Percentiles rank a stretch among this genome's conserved stretches.
Conservation (phyloP, 1,140 invertebrate genomes). For the Drosophila ironensis region DNA sequence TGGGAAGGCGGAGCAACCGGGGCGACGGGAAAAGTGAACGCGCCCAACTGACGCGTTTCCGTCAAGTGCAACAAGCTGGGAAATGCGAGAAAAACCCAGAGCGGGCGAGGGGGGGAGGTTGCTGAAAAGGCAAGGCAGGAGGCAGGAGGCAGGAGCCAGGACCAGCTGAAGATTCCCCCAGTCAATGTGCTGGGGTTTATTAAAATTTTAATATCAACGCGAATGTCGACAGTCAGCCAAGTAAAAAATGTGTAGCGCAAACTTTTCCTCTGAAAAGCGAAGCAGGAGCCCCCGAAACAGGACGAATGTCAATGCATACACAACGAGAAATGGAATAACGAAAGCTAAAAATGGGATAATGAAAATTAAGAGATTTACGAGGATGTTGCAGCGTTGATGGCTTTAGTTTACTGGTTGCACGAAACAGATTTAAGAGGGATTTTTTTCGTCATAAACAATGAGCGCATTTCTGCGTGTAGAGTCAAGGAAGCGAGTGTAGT, state of each 20-base stretch:
- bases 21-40: constrained; percentile 4
- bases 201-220: constrained; percentile 80
- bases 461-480: not conserved
- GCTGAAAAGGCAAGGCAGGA: not conserved
- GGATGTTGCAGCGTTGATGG: too few relatives aligned
- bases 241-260: constrained; percentile 72
- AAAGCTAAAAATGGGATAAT: not conserved
- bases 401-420: too few relatives aligned
- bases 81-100: constrained; percentile 6
- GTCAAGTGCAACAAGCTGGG: constrained; percentile 75
- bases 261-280: constrained; percentile 38
- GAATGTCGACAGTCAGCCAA: constrained; percentile 69
- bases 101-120: not conserved
- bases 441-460: not conserved
- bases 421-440: too few relatives aligned
- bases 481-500: not conserved
- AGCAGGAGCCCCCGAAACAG: constrained; percentile 27
- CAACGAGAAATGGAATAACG: too few relatives aligned
- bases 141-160: not conserved
- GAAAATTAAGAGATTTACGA: not conserved
- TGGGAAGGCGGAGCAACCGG: not conserved
- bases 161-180: constrained; percentile 46
- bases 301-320: constrained; percentile 68
- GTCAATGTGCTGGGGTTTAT: constrained; percentile 70
- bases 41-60: constrained; percentile 71